phyloP scores from a whole-genome alignment of 2,888 invertebrate species.

The Phortica okadai region DNA sequence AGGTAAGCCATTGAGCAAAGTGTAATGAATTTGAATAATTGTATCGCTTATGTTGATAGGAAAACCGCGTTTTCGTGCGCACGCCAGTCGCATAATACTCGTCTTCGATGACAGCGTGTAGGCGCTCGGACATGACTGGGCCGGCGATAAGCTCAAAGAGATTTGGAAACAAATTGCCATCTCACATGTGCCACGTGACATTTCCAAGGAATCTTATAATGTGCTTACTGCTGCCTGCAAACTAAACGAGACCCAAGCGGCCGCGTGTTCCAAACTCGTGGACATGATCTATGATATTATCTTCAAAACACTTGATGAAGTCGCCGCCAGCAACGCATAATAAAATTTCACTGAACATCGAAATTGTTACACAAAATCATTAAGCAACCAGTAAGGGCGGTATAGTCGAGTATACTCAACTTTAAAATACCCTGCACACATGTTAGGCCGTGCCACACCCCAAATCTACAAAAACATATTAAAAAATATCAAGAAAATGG shows the following conservation, averaged over 20 bases:
- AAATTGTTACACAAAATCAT: background rate
- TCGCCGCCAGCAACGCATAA: constrained; percentile 58
- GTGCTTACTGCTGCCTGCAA: constrained; percentile 72
- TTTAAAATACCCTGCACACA: no score
- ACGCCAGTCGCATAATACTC: constrained; percentile 72
- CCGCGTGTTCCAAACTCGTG: constrained; percentile 72
- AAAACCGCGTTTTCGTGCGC: constrained; percentile 72
- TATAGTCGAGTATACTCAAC: no score
- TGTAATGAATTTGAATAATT: background rate
- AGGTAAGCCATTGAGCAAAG: constrained; percentile 56
- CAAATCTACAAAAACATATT: no score
- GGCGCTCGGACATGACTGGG: constrained; percentile 68
- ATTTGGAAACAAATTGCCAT: constrained; percentile 71
- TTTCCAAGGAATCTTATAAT: constrained; percentile 70
- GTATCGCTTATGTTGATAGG: constrained; percentile 51
- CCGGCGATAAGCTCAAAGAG: constrained; percentile 65
- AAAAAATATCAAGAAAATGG: no score
- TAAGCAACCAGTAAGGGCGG: no score
- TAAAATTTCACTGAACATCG: constrained; percentile 35
- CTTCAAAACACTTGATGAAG: constrained; percentile 67
- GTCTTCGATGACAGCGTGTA: constrained; percentile 73
- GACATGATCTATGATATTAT: constrained; percentile 72
- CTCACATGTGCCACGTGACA: constrained; percentile 70
- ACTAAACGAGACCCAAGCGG: constrained; percentile 69
- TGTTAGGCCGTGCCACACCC: no score